These are phyloP conservation scores for Serrognathus titanus DNA, from an alignment of 2,888 invertebrate species.

Conservation along the genomic window DNA sequence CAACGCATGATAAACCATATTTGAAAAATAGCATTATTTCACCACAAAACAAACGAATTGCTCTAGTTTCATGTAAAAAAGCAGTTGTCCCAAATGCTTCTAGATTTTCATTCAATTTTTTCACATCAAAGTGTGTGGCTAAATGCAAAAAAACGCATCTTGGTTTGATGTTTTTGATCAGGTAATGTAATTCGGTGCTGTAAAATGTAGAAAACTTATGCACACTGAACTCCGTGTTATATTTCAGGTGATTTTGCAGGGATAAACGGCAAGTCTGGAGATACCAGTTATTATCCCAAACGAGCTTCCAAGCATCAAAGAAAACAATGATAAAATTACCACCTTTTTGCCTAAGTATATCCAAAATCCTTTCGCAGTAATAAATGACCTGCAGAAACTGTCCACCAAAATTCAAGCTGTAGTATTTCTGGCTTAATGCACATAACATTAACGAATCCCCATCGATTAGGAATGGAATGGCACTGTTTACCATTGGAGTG, in stretches of 20 bases:
- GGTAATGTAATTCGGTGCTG: not conserved
- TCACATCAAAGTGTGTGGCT: not conserved
- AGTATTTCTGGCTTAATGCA: constrained; percentile 11
- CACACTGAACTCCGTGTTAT: constrained; percentile 7
- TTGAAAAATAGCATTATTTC: constrained; percentile 8
- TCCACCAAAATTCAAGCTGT: constrained; percentile 7
- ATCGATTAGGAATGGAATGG: constrained; percentile 15
- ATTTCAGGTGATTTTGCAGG: constrained; percentile 10
- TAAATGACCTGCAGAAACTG: constrained; percentile 14
- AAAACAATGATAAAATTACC: constrained; percentile 14
- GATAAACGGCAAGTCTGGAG: constrained; percentile 7
- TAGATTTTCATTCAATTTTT: constrained; percentile 1
- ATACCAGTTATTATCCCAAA: constrained; percentile 9
- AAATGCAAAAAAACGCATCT: constrained; percentile 13
- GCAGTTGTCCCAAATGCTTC: not conserved
- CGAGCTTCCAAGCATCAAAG: constrained; percentile 6
- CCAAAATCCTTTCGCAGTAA: constrained; percentile 14
- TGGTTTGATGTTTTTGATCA: constrained; percentile 5
- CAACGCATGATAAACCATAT: constrained; percentile 12
- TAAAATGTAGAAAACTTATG: not conserved
- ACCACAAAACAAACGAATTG: not conserved
- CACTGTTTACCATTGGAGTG: constrained; percentile 15
- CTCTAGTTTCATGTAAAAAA: too few relatives aligned
- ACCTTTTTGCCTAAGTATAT: constrained; percentile 9
- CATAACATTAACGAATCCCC: constrained; percentile 11